Conservation (phyloP, 2,797 vertebrate species). For the Oreochromis mossambicus region DNA sequence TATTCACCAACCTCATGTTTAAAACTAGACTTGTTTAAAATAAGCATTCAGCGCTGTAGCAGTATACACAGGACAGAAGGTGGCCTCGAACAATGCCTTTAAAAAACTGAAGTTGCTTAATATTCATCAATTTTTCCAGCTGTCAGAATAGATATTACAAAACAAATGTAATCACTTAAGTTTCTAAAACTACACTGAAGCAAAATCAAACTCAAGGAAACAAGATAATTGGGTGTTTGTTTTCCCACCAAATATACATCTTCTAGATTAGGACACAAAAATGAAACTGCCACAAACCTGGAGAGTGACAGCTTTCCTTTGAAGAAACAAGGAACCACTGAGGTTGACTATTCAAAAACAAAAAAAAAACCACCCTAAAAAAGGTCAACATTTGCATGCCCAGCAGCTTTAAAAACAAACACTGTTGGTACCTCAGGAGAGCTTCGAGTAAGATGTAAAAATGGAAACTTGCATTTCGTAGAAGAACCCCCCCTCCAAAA, state of each 20-base stretch:
- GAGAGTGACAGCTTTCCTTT: background rate
- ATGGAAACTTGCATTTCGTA: background rate
- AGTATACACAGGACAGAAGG: background rate
- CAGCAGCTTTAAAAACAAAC: background rate
- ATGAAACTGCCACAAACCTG: background rate
- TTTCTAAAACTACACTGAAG: background rate
- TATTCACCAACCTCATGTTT: background rate
- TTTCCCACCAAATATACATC: background rate
- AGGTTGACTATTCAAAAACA: background rate
- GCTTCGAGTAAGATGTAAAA: background rate
- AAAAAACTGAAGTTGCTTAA: background rate
- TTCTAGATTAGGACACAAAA: background rate
- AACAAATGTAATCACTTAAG: background rate
- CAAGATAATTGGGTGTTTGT: background rate
- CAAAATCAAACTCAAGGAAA: background rate
- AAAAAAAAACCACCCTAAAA: background rate
- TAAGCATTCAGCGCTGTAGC: background rate
- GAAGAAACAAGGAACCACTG: background rate
- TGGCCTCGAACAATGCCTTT: background rate
- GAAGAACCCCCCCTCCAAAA: accelerated
- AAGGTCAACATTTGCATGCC: background rate
- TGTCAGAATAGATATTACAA: background rate
- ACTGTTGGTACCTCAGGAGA: background rate
- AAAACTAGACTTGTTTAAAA: background rate
- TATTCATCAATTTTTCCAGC: background rate